Percentiles rank a stretch among this genome's conserved stretches.
Conservation (phyloP, 2,113 vertebrate genomes). For the Aleadryas rufinucha region DNA sequence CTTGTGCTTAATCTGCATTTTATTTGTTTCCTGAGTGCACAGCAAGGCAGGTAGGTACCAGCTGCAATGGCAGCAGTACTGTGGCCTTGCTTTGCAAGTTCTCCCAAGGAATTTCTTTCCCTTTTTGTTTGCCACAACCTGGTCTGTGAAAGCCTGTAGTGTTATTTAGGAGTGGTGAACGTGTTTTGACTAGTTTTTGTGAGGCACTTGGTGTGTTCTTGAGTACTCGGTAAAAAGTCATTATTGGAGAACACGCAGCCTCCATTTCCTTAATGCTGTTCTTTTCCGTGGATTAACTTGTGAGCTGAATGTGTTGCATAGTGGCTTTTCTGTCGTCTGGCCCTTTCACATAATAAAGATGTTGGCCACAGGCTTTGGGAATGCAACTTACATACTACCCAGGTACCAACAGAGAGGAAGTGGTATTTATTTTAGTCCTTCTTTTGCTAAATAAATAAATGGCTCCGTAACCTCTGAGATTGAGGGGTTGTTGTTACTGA, state of each 20-base stretch:
- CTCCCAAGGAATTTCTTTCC: neutral
- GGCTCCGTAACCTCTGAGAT: neutral
- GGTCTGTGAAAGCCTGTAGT: neutral
- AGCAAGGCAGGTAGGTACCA: neutral
- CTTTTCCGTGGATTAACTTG: neutral
- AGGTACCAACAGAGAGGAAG: neutral
- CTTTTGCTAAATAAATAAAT: neutral
- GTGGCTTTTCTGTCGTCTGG: neutral
- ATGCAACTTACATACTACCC: neutral
- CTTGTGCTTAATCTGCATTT: neutral
- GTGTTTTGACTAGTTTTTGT: constrained; percentile 21
- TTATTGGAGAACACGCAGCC: neutral
- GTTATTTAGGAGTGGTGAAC: constrained; percentile 5
- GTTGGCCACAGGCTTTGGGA: neutral
- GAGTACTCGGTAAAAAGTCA: neutral
- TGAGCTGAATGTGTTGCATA: neutral
- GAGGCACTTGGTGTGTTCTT: neutral
- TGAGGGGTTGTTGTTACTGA: neutral
- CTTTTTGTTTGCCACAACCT: neutral
- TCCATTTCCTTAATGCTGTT: neutral
- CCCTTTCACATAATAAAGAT: neutral
- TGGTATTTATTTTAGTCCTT: neutral
- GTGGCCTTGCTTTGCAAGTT: neutral
- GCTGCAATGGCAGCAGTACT: neutral
- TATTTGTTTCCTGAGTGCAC: neutral